Evolutionary conservation across 2,888 invertebrate genomes (phyloP).

Genomic region (Euplexia lucipara): DNA sequence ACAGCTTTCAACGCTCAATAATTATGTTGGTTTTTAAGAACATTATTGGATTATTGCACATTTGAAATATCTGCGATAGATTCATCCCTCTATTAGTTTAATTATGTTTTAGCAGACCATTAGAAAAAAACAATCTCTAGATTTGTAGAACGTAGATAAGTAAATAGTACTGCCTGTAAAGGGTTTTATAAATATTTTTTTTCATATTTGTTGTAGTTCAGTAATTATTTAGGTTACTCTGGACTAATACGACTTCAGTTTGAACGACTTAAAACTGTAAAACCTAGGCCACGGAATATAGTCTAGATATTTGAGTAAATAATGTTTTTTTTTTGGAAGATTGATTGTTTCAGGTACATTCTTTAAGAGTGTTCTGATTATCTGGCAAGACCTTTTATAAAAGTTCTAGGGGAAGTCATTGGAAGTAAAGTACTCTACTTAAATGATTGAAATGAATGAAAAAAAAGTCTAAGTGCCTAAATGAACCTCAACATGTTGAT

Average conservation of each 20-base stretch:
- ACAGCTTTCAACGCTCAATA: too few relatives aligned
- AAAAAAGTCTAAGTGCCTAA: too few relatives aligned
- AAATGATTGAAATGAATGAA: too few relatives aligned
- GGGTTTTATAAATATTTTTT: too few relatives aligned
- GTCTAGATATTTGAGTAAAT: constrained; percentile 2
- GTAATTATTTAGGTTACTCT: constrained; percentile 8
- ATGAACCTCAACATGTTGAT: too few relatives aligned
- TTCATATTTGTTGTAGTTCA: too few relatives aligned
- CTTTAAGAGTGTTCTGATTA: background rate
- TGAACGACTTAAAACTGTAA: background rate
- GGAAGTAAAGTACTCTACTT: too few relatives aligned
- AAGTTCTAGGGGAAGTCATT: background rate
- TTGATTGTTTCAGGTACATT: background rate
- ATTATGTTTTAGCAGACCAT: background rate
- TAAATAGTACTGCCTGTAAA: too few relatives aligned
- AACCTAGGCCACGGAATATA: background rate
- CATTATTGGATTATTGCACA: background rate
- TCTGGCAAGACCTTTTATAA: background rate
- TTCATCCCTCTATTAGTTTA: too few relatives aligned
- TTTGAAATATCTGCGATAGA: too few relatives aligned
- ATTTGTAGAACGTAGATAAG: background rate
- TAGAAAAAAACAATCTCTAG: background rate
- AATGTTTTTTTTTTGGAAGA: background rate
- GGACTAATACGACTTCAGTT: background rate
- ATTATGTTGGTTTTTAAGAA: background rate